phyloP scores from a whole-genome alignment of 2,113 vertebrate species.

The Picathartes gymnocephalus region DNA sequence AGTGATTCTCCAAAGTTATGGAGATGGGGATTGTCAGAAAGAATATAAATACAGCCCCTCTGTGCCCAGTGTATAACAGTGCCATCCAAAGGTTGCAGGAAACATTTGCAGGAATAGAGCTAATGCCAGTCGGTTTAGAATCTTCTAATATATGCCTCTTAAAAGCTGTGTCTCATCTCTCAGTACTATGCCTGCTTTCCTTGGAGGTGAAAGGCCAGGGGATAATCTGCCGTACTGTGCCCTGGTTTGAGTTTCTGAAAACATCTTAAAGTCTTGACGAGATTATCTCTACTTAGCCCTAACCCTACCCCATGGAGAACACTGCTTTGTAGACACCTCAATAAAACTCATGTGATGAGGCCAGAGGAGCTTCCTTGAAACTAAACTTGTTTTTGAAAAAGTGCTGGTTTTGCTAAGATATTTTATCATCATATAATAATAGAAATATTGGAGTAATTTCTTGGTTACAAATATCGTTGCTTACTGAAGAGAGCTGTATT shows the following conservation, averaged over 20 bases:
- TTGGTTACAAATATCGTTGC: neutral
- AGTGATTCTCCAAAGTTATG: neutral
- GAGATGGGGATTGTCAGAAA: neutral
- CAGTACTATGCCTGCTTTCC: neutral
- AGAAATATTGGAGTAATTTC: neutral
- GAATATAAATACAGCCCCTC: neutral
- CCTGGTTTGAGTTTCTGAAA: conserved; percentile 37
- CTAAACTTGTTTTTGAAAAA: neutral
- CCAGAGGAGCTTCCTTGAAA: neutral
- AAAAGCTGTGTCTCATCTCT: neutral
- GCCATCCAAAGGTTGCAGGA: neutral
- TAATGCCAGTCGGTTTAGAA: neutral
- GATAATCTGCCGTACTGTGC: conserved; percentile 31
- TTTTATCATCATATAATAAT: neutral
- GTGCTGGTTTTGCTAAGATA: neutral
- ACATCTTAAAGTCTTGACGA: conserved; percentile 34
- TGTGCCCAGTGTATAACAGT: neutral
- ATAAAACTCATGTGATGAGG: neutral
- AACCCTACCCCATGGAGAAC: neutral
- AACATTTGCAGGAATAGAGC: neutral
- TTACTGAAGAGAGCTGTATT: neutral
- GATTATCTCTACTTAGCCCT: conserved; percentile 31
- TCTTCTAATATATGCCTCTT: neutral
- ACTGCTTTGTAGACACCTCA: neutral
- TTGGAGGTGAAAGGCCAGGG: conserved; percentile 13